Evolutionary conservation across 2,113 vertebrate genomes (phyloP), one percentile per base, ranked within the genome.

Genomic region (Brachionichthys hirsutus): DNA sequence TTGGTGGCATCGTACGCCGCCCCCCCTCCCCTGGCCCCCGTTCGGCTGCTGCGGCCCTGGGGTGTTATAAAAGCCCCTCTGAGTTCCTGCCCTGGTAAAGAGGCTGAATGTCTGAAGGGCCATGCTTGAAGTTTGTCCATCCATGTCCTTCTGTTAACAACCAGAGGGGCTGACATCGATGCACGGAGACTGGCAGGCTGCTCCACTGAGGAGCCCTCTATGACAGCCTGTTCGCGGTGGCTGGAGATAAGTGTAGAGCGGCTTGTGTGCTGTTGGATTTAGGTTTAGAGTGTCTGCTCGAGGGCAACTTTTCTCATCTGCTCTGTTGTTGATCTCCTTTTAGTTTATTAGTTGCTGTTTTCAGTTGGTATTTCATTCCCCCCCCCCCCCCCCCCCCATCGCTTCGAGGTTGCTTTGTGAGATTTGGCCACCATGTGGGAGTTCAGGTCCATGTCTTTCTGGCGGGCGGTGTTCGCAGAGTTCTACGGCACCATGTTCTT

Each of bases 401-500:
- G 24, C 70, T 81, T 62, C 67, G 60, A 7, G 54, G 53, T 78
- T 48, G 42, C 62, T 43, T 78, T 75, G 71, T 68, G 70, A 72
- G 19, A 46, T 59, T 68, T 59, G 79, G 77, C 70, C 88, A 90
- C 81, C 86, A 98, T 98, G 96, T 98, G 94, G 96, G 96, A 98
- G 89, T 92, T 98, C 78, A 92, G 93, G 45, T 96, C 94, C 30
- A 90, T 94, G 93, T 92, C 94, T 74, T 98, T 98, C 77, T 98
- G 96, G 95, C 93, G 96, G 91, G 95, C 95, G 20, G 87, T 98
- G 71, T 93, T 95, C 12, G 95, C 95, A 1, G 95, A 98, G 86
- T 95, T 98, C 87, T 94, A 97, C 50, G 96, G 94, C 84, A 97
- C 95, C 77, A 92, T 98, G 90, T 94, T 98, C 87, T 98, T 97